phyloP scores from a whole-genome alignment of 2,888 invertebrate species.

The Lottia gigantea region DNA sequence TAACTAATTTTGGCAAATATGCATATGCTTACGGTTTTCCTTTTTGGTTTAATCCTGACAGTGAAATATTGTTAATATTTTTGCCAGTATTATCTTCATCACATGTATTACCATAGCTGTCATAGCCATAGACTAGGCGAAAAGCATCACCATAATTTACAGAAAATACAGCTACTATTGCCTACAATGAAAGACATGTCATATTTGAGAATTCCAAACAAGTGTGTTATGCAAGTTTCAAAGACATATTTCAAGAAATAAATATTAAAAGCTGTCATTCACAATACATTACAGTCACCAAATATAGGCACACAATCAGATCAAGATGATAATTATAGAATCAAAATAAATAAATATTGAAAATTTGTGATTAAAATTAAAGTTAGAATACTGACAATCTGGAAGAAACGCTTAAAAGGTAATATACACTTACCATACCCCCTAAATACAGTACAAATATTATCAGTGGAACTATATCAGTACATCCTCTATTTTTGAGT shows the following conservation, averaged over 20 bases:
- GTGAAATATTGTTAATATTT: slow-evolving; percentile 78
- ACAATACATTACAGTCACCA: too few species aligned
- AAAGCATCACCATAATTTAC: slow-evolving; percentile 58
- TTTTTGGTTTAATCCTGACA: slow-evolving; percentile 84
- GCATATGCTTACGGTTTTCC: slow-evolving; percentile 58
- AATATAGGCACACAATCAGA: too few species aligned
- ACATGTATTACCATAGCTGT: slow-evolving; percentile 77
- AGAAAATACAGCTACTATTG: slow-evolving; percentile 77
- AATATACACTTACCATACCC: slow-evolving; percentile 71
- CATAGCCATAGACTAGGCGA: slow-evolving; percentile 59
- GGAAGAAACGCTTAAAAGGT: too few species aligned
- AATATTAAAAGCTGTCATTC: too few species aligned
- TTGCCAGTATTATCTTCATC: slow-evolving; percentile 81
- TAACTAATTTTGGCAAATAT: background rate
- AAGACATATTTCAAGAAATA: too few species aligned
- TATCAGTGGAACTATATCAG: slow-evolving; percentile 73
- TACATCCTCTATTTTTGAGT: slow-evolving; percentile 69
- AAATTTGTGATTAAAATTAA: too few species aligned
- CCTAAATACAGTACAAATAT: slow-evolving; percentile 72
- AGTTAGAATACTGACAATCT: too few species aligned
- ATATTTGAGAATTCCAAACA: background rate
- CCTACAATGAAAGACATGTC: slow-evolving; percentile 70
- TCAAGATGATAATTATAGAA: too few species aligned
- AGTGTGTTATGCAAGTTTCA: too few species aligned
- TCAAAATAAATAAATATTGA: too few species aligned